Base-by-base conservation (phyloP, 2,797 vertebrate species). In the Balearica regulorum region DNA sequence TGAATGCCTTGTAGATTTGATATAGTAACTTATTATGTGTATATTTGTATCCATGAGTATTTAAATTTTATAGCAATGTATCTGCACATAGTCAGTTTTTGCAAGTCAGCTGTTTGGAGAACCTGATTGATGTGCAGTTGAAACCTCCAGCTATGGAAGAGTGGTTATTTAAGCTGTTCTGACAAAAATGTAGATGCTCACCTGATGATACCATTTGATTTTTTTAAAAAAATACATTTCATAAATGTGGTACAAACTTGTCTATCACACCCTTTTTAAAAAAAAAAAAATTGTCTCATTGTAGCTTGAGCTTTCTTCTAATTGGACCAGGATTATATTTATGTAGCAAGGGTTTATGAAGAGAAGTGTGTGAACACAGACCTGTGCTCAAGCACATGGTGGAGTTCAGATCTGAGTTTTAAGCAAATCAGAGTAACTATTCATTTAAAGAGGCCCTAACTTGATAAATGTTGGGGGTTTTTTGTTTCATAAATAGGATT, bases 391-490 rank as follows among this genome's bases (percentile, higher is more conserved):
- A 80, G 51, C 35, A 66, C 7, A 26, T 49, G n/a, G 20, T 58
- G 22, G 41, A 13, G 66, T 91, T 72, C 31, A 28, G 4, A 81
- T 72, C 18, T 69, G 39, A 41, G 13, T 77, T 65, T 83, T 68
- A 83, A 58, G 46, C 29, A 77, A 90, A 61, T 55, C 22, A 64
- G 8, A 65, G 35, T 69, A 80, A 65, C 29, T 81, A 69, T 79
- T 46, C 16, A 48, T 60, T 48, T 57, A 21, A 82, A 89, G 44
- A 71, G 20, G 1, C 28, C 31, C 8, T 53, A 68, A 31, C 41
- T 49, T 60, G n/a, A 17, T 76, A 90, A 61, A 79, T 0, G 0
- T 6, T 14, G 11, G 12, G 9, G 0, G 0, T 4, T 25, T 65
- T 70, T 65, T 70, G 9, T 81, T 92, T 89, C 12, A 57, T 81